Base-by-base conservation (phyloP, 2,113 vertebrate species). In the Oncorhynchus keta region DNA sequence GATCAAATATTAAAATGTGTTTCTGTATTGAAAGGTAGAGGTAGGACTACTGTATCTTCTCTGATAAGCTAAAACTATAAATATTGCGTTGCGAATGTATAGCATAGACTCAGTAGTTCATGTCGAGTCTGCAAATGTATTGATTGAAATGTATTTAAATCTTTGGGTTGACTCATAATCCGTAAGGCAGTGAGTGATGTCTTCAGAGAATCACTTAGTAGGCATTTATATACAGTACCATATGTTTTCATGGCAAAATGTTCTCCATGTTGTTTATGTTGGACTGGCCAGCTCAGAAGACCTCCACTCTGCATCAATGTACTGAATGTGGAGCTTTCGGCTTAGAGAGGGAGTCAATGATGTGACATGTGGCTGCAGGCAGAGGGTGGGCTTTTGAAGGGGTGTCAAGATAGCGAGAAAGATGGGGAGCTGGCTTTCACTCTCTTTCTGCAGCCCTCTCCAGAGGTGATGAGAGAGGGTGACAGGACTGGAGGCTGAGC, bases 11-110 rank as follows among this genome's bases (percentile, higher is more conserved):
- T 55, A 55, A 55, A 55, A 55, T 18, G 51, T 55, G 51, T 55
- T 55, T 18, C 51, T 55, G 51, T 18, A 18, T 14, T 55, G 51
- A 62, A 8, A 62, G 9, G 9, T 16, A 62, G n/a, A 59, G 64
- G 86, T 68, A 74, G 5, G 22, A 16, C 26, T 18, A 66, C 71
- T 45, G 49, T 82, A 16, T 62, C 59, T 22, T 22, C 20, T 62
- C 59, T 4, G 7, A 9, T 62, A 11, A 24, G 7, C 7, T 62
- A 62, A 7, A 24, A 62, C 59, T 22, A n/a, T 62, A 62, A 8
- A 57, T 57, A 5, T 45, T 45, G 39, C 39, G 1, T 55, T 55
- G 12, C 14, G 4, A 16, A 62, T 22, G 59, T 62, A 22, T 62
- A 22, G 59, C 6, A 22, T 55, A 55, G 3, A 55, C 16, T 55